phyloP scores from a whole-genome alignment of 2,797 vertebrate species.

The Champsocephalus esox region DNA sequence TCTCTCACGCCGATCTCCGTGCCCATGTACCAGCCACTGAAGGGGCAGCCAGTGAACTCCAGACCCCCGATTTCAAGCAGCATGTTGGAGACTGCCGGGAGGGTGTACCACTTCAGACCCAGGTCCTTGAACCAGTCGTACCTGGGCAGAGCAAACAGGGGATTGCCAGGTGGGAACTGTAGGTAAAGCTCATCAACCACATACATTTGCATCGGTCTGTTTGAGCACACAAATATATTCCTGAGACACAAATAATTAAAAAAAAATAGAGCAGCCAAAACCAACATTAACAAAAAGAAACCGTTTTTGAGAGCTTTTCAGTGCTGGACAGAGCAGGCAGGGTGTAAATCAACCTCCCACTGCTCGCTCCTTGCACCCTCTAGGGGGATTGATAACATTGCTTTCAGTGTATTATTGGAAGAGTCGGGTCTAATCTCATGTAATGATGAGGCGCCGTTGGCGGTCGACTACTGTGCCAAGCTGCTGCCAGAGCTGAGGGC shows the following conservation, averaged over 20 bases:
- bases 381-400: slow-evolving; percentile 52
- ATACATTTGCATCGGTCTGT: not conserved
- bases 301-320: slow-evolving; percentile 54
- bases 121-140: slow-evolving; percentile 96
- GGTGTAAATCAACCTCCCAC: slow-evolving; percentile 50
- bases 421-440: slow-evolving; percentile 65
- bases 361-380: slow-evolving; percentile 46
- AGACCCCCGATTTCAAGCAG: slow-evolving; percentile 94
- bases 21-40: slow-evolving; percentile 99
- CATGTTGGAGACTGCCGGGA: slow-evolving; percentile 97
- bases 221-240: slow-evolving; percentile 19
- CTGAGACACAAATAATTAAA: slow-evolving; percentile 24
- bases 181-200: slow-evolving; percentile 9
- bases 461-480: slow-evolving; percentile 67
- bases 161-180: not conserved
- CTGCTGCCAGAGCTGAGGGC: slow-evolving; percentile 66
- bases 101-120: slow-evolving; percentile 94
- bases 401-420: slow-evolving; percentile 65
- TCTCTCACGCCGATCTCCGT: slow-evolving; percentile 98
- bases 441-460: slow-evolving; percentile 67
- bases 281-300: slow-evolving; percentile 66
- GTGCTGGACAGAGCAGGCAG: slow-evolving; percentile 52
- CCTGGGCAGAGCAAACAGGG: slow-evolving; percentile 74
- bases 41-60: slow-evolving; percentile 95
- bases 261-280: slow-evolving; percentile 69